Evolutionary conservation across 2,797 vertebrate genomes (phyloP).

Genomic region (Phrynocephalus guinanensis): DNA sequence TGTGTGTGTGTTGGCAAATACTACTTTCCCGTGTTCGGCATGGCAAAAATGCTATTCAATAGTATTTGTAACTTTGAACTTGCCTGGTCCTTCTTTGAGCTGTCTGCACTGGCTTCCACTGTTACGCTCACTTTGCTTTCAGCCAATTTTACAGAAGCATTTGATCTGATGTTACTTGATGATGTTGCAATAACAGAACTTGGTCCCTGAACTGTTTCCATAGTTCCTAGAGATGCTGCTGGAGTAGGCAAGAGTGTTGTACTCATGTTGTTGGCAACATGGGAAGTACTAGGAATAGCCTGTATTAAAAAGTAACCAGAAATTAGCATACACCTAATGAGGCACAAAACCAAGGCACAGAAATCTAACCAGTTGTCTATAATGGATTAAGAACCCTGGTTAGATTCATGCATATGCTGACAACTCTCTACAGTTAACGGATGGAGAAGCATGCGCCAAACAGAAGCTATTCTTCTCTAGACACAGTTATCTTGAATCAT

Average conservation of each 20-base stretch:
- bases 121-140: constrained; percentile 80
- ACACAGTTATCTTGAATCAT: neutral
- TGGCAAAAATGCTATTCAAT: constrained; percentile 36
- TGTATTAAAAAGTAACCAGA: constrained; percentile 78
- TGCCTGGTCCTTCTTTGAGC: constrained; percentile 97
- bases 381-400: constrained; percentile 1
- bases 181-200: constrained; percentile 82
- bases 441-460: neutral
- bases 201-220: constrained; percentile 77
- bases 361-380: constrained; percentile 17
- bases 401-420: neutral
- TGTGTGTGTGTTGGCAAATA: no score
- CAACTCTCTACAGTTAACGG: neutral
- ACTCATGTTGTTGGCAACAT: constrained; percentile 80
- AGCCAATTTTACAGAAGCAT: constrained; percentile 80
- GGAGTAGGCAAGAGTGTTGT: constrained; percentile 81
- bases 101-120: constrained; percentile 89
- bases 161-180: constrained; percentile 83
- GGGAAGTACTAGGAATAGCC: constrained; percentile 82
- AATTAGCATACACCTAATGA: constrained; percentile 57
- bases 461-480: neutral
- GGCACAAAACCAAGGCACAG: rapidly evolving
- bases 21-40: constrained; percentile 23
- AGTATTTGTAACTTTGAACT: constrained; percentile 68
- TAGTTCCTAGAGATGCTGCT: constrained; percentile 78